Conservation (phyloP, 1,140 invertebrate genomes). For the Yoshiicerus persimilis region DNA sequence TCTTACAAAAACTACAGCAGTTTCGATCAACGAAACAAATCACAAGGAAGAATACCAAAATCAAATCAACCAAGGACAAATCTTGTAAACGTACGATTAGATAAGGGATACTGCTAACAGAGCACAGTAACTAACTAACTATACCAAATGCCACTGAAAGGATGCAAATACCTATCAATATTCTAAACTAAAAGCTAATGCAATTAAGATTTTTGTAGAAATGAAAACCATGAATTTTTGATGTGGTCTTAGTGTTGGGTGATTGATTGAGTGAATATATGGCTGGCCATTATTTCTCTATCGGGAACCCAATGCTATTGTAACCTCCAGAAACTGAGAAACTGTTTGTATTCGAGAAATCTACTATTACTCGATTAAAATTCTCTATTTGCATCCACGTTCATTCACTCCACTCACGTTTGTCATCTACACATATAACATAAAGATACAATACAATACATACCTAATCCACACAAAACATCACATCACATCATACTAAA, state of each 20-base stretch:
- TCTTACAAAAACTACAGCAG: background rate
- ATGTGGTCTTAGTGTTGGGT: background rate
- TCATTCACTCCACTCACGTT: background rate
- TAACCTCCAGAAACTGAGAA: too few species aligned
- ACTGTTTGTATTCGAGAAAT: background rate
- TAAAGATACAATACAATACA: background rate
- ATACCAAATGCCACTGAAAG: background rate
- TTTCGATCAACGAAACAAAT: too few species aligned
- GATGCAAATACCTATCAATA: background rate
- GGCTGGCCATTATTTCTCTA: background rate
- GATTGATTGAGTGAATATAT: background rate
- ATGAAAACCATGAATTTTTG: too few species aligned
- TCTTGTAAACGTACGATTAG: background rate
- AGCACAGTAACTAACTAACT: too few species aligned
- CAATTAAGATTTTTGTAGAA: background rate
- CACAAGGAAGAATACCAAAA: too few species aligned
- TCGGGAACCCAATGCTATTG: background rate
- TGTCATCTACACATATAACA: background rate
- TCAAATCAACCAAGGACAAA: background rate
- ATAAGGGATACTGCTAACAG: too few species aligned
- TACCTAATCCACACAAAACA: background rate
- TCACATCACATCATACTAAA: background rate
- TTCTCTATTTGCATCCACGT: background rate
- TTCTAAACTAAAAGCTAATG: background rate
- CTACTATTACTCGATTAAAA: background rate